phyloP scores from a whole-genome alignment of 2,797 vertebrate species.

The Harpagifer antarcticus region DNA sequence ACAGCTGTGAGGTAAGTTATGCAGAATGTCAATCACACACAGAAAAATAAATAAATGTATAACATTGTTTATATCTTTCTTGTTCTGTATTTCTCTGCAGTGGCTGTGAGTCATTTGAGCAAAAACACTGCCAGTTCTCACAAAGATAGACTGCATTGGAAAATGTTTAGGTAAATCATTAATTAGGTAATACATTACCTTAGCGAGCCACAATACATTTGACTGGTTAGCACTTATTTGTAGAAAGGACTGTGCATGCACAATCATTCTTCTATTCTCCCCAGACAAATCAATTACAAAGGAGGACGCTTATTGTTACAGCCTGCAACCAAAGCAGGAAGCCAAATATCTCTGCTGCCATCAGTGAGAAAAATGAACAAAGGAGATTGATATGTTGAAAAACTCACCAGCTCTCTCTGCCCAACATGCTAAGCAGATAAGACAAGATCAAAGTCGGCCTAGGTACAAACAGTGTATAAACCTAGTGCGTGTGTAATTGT shows the following conservation, averaged over 20 bases:
- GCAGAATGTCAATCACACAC: conserved; percentile 17
- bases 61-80: conserved; percentile 6
- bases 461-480: conserved; percentile 13
- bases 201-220: background rate
- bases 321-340: conserved; percentile 17
- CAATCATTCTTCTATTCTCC: conserved; percentile 1
- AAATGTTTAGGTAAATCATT: conserved; percentile 11
- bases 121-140: conserved; percentile 1
- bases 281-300: conserved; percentile 13
- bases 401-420: conserved; percentile 21
- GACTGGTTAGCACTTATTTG: background rate
- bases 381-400: conserved; percentile 22
- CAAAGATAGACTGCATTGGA: background rate
- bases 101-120: conserved; percentile 12
- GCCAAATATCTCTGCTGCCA: conserved; percentile 18
- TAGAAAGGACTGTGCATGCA: background rate
- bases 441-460: conserved; percentile 19
- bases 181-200: conserved; percentile 7
- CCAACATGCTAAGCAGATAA: conserved; percentile 28
- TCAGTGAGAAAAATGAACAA: conserved; percentile 23
- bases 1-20: conserved; percentile 26
- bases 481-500: conserved; percentile 38
- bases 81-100: conserved; percentile 10
- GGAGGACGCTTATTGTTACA: conserved; percentile 20
- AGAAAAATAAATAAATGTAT: background rate